phyloP scores from a whole-genome alignment of 2,888 invertebrate species.

The Chirona hameri region DNA sequence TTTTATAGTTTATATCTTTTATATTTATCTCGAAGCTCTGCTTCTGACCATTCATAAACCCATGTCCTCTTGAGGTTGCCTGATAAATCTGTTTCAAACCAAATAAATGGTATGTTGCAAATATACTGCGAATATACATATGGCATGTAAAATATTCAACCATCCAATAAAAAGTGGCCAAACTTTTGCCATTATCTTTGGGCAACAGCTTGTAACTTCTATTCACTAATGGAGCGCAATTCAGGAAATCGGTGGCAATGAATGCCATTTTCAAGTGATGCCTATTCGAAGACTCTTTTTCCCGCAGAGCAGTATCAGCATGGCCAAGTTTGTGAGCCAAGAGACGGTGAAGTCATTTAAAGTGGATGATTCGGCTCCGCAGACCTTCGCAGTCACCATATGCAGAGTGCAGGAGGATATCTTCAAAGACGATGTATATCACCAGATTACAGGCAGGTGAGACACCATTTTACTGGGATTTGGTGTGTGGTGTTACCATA shows the following conservation, averaged over 20 bases:
- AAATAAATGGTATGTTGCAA: too few species aligned
- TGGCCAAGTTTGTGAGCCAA: not conserved
- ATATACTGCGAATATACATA: too few species aligned
- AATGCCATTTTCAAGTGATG: too few species aligned
- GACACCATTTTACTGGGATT: not conserved
- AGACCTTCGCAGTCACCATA: not conserved
- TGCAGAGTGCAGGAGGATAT: not conserved
- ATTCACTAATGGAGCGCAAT: not conserved
- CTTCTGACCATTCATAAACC: too few species aligned
- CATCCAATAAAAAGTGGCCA: too few species aligned
- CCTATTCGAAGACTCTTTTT: not conserved
- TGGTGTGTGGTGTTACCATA: too few species aligned
- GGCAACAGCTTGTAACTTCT: not conserved
- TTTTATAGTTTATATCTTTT: too few species aligned
- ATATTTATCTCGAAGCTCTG: too few species aligned
- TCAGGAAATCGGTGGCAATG: too few species aligned
- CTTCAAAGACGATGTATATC: not conserved
- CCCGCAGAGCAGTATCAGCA: not conserved
- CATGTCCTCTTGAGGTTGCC: too few species aligned
- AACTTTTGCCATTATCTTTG: not conserved
- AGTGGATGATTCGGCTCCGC: not conserved
- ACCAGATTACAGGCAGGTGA: not conserved
- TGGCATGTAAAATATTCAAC: too few species aligned
- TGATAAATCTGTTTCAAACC: too few species aligned
- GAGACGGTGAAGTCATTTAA: slow-evolving; percentile 5